Conservation (phyloP, 2,797 vertebrate species). For the Falco columbarius region DNA sequence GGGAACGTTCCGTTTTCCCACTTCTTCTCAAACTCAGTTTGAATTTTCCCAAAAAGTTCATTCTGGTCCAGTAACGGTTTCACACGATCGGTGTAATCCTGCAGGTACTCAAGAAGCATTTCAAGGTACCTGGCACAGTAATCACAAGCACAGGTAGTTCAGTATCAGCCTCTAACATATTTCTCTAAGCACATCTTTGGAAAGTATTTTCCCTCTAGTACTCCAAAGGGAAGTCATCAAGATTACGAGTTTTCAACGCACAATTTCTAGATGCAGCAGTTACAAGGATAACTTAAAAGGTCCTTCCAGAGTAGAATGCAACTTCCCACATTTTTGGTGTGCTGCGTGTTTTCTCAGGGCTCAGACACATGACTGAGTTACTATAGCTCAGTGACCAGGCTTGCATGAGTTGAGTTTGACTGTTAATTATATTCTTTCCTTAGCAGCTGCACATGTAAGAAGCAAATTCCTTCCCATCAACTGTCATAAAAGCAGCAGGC, state of each 20-base stretch:
- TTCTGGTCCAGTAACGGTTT: constrained; percentile 97
- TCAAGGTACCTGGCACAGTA: constrained; percentile 88
- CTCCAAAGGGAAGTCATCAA: neutral
- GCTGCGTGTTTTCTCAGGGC: neutral
- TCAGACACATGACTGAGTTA: neutral
- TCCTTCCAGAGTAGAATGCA: neutral
- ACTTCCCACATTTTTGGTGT: neutral
- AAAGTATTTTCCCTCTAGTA: neutral
- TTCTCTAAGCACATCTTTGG: neutral
- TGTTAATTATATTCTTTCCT: neutral
- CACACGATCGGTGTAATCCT: constrained; percentile 95
- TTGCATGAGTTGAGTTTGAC: neutral
- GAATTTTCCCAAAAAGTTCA: constrained; percentile 94
- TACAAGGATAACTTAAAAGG: neutral
- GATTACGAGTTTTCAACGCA: neutral
- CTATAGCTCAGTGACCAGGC: neutral
- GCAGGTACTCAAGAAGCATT: constrained; percentile 96
- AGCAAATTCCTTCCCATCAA: neutral
- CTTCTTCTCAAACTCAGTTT: constrained; percentile 95
- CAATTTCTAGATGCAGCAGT: neutral
- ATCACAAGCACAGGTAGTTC: neutral
- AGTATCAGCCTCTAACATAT: neutral
- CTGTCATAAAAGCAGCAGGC: neutral
- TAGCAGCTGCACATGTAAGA: neutral
- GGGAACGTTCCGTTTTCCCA: constrained; percentile 96